Evolutionary conservation across 2,797 vertebrate species (phyloP), one percentile per base, ranked within the genome.

Genomic region (Lutjanus argentimaculatus): DNA sequence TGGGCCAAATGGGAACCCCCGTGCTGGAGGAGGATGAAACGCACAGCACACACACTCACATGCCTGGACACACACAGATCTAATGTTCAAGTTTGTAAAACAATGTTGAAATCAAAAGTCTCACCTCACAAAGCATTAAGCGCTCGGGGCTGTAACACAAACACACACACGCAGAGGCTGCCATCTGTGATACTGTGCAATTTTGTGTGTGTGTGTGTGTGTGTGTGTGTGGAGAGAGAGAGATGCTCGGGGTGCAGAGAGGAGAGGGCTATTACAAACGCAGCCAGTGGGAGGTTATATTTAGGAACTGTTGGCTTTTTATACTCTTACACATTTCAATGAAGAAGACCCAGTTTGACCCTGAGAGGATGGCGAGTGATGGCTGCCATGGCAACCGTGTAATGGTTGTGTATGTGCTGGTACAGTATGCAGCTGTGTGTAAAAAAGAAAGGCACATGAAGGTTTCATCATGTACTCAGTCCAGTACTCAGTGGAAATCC

Each of bases 231-330:
- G 43, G 62, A 36, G 49, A 42, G 78, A 46, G 59, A 15, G 55
- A 2, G 58, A 64, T 30, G 30, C 56, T 61, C 55, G 0, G 21
- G 43, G 67, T 40, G 48, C 42, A 49, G 57, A 40, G 65, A 67
- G 43, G 43, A 65, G 58, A 57, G 62, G 56, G 22, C 57, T 49
- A 53, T 79, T 79, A 70, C 69, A 57, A 52, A 52, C 66, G 67
- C 70, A 63, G 67, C 53, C 25, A 25, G 72, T 61, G 15, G 46
- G 70, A 65, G 42, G 15, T 8, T 85, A 79, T 76, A 81, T 83
- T 83, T 79, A 83, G 72, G n/a, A 66, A 8, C 59, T 16, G 40
- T 1, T 1, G 53, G 45, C 72, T 71, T 72, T 81, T 79, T 77
- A 70, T 52, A 61, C 59, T 59, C 56, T 61, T 11, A 19, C 63